Conservation (phyloP, 2,113 vertebrate genomes). For the Catharus bicknelli region DNA sequence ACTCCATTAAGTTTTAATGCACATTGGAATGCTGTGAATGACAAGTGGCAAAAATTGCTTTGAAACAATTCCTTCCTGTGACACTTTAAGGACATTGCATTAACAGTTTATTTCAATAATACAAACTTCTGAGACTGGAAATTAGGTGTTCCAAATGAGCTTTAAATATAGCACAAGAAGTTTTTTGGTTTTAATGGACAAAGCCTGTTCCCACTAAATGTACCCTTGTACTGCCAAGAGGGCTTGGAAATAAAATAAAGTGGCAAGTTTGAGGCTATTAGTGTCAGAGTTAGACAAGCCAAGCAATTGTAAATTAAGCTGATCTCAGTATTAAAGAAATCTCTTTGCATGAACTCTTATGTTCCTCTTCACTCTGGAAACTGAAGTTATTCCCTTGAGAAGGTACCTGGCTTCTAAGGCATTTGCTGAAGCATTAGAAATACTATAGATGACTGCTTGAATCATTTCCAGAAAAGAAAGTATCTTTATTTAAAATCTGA, state of each 20-base stretch:
- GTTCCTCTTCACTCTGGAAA: conserved; percentile 39
- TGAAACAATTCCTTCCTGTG: not conserved
- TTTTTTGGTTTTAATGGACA: conserved; percentile 22
- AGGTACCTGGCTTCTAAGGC: not conserved
- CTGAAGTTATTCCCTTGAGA: conserved; percentile 5
- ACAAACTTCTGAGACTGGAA: conserved; percentile 39
- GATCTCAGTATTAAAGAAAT: conserved; percentile 6
- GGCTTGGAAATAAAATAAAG: conserved; percentile 34
- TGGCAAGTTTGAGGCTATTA: conserved; percentile 50
- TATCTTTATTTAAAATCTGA: conserved; percentile 23
- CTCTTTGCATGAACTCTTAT: conserved; percentile 3
- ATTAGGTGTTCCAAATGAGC: conserved; percentile 33
- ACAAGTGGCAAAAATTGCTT: not conserved
- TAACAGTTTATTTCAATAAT: conserved; percentile 29
- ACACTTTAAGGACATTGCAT: not conserved
- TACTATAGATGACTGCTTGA: not conserved
- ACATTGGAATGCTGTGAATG: not conserved
- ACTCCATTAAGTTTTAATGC: not conserved
- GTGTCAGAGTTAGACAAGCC: conserved; percentile 39
- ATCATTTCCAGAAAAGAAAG: not conserved
- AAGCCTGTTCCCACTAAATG: conserved; percentile 50
- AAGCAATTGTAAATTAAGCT: conserved; percentile 15
- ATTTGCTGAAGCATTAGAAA: conserved; percentile 8
- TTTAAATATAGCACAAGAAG: conserved; percentile 29
- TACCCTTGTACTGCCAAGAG: conserved; percentile 38